Evolutionary conservation across 2,113 vertebrate genomes (phyloP).

Genomic region (Callipepla californica): DNA sequence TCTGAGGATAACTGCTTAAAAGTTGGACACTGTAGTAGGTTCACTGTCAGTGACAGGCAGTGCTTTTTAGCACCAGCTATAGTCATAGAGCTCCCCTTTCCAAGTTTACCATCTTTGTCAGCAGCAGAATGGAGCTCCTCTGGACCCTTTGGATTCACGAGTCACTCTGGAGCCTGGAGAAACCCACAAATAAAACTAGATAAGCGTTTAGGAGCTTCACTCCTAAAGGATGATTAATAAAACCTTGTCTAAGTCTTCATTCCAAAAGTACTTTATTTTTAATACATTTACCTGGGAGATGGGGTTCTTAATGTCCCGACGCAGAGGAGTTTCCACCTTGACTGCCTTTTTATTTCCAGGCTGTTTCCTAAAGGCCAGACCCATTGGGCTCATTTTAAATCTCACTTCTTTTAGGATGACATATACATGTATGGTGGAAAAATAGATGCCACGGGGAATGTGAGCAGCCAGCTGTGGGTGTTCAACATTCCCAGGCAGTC

Average conservation of each 20-base stretch:
- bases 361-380: neutral
- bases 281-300: too few species aligned
- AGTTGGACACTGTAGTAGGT: neutral
- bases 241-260: too few species aligned
- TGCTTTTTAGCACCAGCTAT: neutral
- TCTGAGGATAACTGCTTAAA: neutral
- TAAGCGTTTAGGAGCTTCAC: neutral
- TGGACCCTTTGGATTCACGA: neutral
- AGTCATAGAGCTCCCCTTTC: neutral
- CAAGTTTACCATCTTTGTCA: neutral
- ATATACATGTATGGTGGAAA: constrained; percentile 99
- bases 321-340: too few species aligned
- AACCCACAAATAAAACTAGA: neutral
- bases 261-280: too few species aligned
- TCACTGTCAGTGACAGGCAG: neutral
- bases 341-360: too few species aligned
- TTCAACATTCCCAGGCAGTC: constrained; percentile 89
- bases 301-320: too few species aligned
- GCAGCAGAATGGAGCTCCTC: neutral
- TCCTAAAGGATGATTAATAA: too few species aligned
- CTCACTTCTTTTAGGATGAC: constrained; percentile 80
- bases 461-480: constrained; percentile 93
- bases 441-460: constrained; percentile 92
- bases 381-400: neutral
- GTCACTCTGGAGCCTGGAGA: neutral